phyloP scores from a whole-genome alignment of 2,113 vertebrate genomes.

The Chamaetylas fuelleborni region DNA sequence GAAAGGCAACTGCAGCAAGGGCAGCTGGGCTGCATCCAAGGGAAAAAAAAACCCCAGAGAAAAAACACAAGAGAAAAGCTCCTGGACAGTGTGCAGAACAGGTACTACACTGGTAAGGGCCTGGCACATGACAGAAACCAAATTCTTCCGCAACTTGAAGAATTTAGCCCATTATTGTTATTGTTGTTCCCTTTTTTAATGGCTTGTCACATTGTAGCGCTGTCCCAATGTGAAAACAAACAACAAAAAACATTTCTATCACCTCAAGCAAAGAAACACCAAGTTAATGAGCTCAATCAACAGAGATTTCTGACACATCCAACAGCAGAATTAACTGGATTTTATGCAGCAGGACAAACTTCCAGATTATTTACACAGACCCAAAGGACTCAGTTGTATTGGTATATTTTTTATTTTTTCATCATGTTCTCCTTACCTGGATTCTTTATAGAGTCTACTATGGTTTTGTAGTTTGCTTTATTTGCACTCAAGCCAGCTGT shows the following conservation, averaged over 20 bases:
- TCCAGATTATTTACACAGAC: neutral
- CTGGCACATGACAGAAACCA: neutral
- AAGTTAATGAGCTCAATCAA: neutral
- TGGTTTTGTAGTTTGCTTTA: constrained; percentile 93
- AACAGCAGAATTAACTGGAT: neutral
- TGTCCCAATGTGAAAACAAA: neutral
- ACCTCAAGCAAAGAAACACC: neutral
- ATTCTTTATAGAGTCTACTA: constrained; percentile 92
- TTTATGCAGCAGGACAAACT: neutral
- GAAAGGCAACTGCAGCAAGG: neutral
- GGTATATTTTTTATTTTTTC: neutral
- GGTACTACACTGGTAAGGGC: neutral
- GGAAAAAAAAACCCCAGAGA: neutral
- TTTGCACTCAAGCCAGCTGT: constrained; percentile 92
- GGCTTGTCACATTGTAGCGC: neutral
- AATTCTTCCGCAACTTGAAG: neutral
- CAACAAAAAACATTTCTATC: neutral
- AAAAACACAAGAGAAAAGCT: neutral
- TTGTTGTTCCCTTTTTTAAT: neutral
- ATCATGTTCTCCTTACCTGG: constrained; percentile 78
- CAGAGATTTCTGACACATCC: neutral
- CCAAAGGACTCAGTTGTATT: neutral
- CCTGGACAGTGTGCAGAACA: neutral
- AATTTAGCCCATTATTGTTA: neutral
- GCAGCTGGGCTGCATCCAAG: neutral